Conservation (phyloP, 2,888 invertebrate species). For the Trichacis sp. region DNA sequence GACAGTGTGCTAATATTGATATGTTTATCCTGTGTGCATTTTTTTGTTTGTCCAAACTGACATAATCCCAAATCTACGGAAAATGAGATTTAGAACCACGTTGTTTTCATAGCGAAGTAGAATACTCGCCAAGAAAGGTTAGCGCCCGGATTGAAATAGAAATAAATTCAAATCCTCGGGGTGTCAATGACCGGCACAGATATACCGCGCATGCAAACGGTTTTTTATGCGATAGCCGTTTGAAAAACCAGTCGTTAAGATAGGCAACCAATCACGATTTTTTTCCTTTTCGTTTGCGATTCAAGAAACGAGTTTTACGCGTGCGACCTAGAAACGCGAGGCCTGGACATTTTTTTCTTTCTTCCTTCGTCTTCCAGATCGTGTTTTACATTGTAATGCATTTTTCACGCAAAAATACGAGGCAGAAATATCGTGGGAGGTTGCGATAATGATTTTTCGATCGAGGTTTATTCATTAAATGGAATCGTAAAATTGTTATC, state of each 20-base stretch:
- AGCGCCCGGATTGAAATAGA: conserved; percentile 24
- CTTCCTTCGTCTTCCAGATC: conserved; percentile 1
- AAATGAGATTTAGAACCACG: no score
- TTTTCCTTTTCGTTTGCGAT: conserved; percentile 40
- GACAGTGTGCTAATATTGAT: no score
- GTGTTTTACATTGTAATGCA: background rate
- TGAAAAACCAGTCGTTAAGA: conserved; percentile 38
- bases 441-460: background rate
- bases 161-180: conserved; percentile 36
- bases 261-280: conserved; percentile 48
- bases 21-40: no score
- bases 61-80: no score
- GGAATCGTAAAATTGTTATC: background rate
- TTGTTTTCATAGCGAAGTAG: conserved; percentile 18
- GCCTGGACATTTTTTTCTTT: background rate
- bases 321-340: background rate
- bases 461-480: conserved; percentile 1
- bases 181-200: conserved; percentile 16
- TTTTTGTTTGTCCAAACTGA: no score
- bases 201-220: conserved; percentile 16
- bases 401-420: background rate
- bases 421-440: background rate
- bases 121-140: conserved; percentile 23
- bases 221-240: conserved; percentile 35
- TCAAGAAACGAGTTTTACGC: background rate